A percentile compares a stretch with the other conserved stretches of the same genome.
Evolutionary conservation across 1,140 invertebrate species (phyloP).

Genomic region (Oedothorax gibbosus): DNA sequence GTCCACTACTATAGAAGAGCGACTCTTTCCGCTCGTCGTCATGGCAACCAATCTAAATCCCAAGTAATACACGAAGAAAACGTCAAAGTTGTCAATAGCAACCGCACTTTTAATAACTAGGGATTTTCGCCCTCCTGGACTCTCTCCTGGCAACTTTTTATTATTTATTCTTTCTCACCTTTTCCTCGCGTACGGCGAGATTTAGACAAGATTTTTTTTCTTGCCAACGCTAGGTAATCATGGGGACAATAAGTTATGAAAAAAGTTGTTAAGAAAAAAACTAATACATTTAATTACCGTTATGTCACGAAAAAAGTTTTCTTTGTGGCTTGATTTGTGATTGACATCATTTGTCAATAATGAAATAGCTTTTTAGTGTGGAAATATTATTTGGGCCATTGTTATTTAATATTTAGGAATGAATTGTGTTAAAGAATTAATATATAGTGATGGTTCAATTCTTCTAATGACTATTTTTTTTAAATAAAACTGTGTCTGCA

Average conservation of each 20-base stretch:
- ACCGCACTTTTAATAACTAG: slow-evolving; percentile 60
- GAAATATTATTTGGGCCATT: too few relatives aligned
- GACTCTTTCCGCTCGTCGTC: slow-evolving; percentile 43
- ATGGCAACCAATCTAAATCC: slow-evolving; percentile 57
- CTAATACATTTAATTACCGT: too few relatives aligned
- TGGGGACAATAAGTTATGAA: neutral
- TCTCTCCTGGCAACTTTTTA: slow-evolving; percentile 23
- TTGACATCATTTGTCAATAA: too few relatives aligned
- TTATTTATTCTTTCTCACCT: neutral
- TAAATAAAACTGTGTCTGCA: too few relatives aligned
- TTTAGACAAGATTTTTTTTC: neutral
- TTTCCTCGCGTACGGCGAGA: slow-evolving; percentile 13
- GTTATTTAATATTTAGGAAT: too few relatives aligned
- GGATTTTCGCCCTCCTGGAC: slow-evolving; percentile 44
- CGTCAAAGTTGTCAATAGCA: slow-evolving; percentile 61
- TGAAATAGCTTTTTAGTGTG: too few relatives aligned
- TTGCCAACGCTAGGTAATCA: slow-evolving; percentile 30
- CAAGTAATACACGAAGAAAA: slow-evolving; percentile 57
- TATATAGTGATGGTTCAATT: too few relatives aligned
- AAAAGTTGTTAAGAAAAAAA: neutral
- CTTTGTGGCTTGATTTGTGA: too few relatives aligned
- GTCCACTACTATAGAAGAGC: slow-evolving; percentile 46
- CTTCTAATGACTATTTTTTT: too few relatives aligned
- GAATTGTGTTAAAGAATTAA: too few relatives aligned
- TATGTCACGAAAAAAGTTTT: too few relatives aligned